Conservation (phyloP, 2,888 invertebrate genomes). For the Dyspetes luteomarginatus region DNA sequence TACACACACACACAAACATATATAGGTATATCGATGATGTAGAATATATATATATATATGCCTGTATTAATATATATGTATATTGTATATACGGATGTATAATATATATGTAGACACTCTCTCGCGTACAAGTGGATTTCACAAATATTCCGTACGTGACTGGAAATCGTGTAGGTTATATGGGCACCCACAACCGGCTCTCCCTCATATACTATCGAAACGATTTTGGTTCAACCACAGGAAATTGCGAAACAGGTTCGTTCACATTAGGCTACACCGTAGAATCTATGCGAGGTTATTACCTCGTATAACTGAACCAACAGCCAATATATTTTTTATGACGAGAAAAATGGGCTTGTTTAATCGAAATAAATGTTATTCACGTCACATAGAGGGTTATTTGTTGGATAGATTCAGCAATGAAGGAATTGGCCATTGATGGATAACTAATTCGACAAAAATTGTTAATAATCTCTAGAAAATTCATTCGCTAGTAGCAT, state of each 20-base stretch:
- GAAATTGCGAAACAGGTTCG: slow-evolving; percentile 24
- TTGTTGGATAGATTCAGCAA: too few relatives aligned
- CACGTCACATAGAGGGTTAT: too few relatives aligned
- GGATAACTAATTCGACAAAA: too few relatives aligned
- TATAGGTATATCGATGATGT: too few relatives aligned
- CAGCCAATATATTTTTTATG: too few relatives aligned
- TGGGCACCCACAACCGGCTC: not conserved
- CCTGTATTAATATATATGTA: not conserved
- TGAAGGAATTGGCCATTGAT: too few relatives aligned
- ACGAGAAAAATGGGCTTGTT: not conserved
- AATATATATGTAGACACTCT: not conserved
- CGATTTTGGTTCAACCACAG: slow-evolving; percentile 28
- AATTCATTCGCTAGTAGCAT: too few relatives aligned
- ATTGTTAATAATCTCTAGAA: too few relatives aligned
- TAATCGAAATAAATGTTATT: not conserved
- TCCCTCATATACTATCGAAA: not conserved
- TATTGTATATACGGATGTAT: too few relatives aligned
- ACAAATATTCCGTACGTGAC: slow-evolving; percentile 46
- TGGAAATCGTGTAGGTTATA: slow-evolving; percentile 18
- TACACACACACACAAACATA: not conserved
- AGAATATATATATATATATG: too few relatives aligned
- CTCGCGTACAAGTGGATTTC: slow-evolving; percentile 23
- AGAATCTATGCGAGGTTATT: slow-evolving; percentile 16
- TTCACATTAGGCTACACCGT: slow-evolving; percentile 1
- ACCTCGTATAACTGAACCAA: not conserved